Percentiles rank a stretch among this genome's conserved stretches.
These are phyloP conservation scores for Theocolax elegans DNA, from an alignment of 1,140 invertebrate species.

Conservation along the genomic window DNA sequence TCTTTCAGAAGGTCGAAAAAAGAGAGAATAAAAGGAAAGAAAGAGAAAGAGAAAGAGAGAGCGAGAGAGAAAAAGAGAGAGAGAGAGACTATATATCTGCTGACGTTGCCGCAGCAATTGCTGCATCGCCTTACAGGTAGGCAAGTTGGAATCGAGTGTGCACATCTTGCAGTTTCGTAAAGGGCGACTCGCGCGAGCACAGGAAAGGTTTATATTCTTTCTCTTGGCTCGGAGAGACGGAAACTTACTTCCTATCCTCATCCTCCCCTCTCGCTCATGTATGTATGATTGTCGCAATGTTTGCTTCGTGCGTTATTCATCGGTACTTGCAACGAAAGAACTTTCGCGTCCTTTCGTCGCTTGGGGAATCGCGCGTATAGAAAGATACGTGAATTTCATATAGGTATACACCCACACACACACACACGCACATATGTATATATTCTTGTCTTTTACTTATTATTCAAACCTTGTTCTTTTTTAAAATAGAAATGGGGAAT, in stretches of 20 bases:
- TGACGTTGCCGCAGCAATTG: constrained; percentile 19
- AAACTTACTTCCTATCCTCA: too few relatives aligned
- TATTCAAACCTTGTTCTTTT: too few relatives aligned
- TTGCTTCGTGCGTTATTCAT: background rate
- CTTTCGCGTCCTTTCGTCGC: background rate
- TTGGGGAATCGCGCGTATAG: too few relatives aligned
- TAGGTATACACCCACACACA: too few relatives aligned
- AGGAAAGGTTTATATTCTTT: background rate
- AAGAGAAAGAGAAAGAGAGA: background rate
- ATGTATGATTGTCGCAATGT: background rate
- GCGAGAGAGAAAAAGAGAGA: background rate
- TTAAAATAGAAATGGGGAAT: too few relatives aligned
- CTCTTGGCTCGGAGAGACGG: background rate
- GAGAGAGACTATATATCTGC: constrained; percentile 16
- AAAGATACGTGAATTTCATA: too few relatives aligned
- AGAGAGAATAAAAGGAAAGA: background rate
- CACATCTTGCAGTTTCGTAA: constrained; percentile 25
- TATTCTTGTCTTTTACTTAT: too few relatives aligned
- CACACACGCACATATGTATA: too few relatives aligned
- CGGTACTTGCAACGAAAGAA: background rate
- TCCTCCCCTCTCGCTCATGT: background rate
- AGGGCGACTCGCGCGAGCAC: too few relatives aligned
- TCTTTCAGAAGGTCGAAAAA: background rate
- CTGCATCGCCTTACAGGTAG: background rate
- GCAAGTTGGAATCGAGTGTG: constrained; percentile 18